Conservation (phyloP, 1,140 invertebrate genomes). For the Drosophila lowei region DNA sequence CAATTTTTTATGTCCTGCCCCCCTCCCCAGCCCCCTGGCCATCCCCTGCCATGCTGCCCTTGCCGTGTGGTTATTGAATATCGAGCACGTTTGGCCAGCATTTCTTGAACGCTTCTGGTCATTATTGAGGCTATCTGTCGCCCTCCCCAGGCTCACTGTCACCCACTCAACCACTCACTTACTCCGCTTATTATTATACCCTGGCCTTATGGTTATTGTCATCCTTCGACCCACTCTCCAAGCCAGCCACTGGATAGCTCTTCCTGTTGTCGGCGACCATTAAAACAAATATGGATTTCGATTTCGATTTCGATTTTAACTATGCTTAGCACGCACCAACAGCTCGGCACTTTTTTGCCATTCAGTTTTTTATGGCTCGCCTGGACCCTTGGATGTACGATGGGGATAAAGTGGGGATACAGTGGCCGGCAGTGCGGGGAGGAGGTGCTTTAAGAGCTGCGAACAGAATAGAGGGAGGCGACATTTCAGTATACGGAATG, state of each 20-base stretch:
- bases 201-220: slow-evolving; percentile 68
- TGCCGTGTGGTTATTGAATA: slow-evolving; percentile 71
- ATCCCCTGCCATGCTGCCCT: slow-evolving; percentile 14
- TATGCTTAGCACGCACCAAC: slow-evolving; percentile 65
- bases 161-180: slow-evolving; percentile 59
- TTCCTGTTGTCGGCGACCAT: slow-evolving; percentile 44
- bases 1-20: slow-evolving; percentile 59
- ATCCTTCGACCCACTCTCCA: slow-evolving; percentile 8
- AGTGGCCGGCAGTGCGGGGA: too few species aligned
- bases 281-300: slow-evolving; percentile 65
- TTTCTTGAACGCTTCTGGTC: slow-evolving; percentile 46
- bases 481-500: too few species aligned
- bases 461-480: too few species aligned
- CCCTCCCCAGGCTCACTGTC: neutral
- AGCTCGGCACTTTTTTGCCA: slow-evolving; percentile 52
- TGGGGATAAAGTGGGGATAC: too few species aligned
- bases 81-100: slow-evolving; percentile 62
- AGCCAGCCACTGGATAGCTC: neutral
- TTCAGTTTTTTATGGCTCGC: slow-evolving; percentile 20
- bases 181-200: slow-evolving; percentile 75
- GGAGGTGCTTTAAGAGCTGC: too few species aligned
- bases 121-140: slow-evolving; percentile 76
- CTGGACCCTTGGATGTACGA: slow-evolving; percentile 6
- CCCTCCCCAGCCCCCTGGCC: neutral
- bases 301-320: slow-evolving; percentile 48